These are phyloP conservation scores for Hedychridium roseum DNA, from an alignment of 2,888 invertebrate species.

Conservation along the genomic window DNA sequence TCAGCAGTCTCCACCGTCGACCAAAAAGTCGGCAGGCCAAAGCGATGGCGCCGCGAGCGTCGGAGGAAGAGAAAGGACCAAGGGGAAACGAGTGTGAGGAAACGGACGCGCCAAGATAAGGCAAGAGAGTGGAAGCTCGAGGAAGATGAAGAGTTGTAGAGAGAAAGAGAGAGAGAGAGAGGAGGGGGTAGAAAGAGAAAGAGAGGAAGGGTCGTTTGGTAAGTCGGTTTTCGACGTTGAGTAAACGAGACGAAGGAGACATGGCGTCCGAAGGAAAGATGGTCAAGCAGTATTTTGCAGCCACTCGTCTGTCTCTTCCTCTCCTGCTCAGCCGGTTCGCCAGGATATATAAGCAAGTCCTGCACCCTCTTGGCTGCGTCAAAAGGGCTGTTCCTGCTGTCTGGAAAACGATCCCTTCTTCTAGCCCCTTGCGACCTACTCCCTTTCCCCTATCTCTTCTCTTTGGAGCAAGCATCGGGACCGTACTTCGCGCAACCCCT, in stretches of 20 bases:
- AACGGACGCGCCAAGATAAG: no score
- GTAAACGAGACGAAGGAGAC: constrained; percentile 54
- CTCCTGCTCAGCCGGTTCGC: constrained; percentile 28
- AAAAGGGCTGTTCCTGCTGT: constrained; percentile 39
- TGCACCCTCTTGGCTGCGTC: constrained; percentile 39
- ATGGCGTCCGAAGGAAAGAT: constrained; percentile 46
- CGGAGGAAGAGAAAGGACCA: constrained; percentile 24
- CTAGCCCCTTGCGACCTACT: constrained; percentile 30
- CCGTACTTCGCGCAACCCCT: constrained; percentile 36
- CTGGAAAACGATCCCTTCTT: constrained; percentile 42
- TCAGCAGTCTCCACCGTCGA: constrained; percentile 40
- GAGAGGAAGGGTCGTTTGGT: constrained; percentile 25
- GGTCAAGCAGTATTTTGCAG: constrained; percentile 25
- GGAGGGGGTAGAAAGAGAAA: constrained; percentile 7
- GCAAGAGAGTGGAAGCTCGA: constrained; percentile 8
- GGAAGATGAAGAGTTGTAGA: constrained; percentile 5
- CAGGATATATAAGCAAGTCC: constrained; percentile 40
- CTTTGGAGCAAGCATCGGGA: no score
- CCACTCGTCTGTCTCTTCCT: constrained; percentile 24
- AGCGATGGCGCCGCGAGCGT: constrained; percentile 35
- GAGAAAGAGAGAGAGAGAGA: constrained; percentile 18
- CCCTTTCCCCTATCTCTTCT: constrained; percentile 19
- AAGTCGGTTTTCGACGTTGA: constrained; percentile 53
- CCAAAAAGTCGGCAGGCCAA: constrained; percentile 41
- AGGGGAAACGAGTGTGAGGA: no score